phyloP scores from a whole-genome alignment of 2,797 vertebrate species.

The Scomberomorus guttatus region DNA sequence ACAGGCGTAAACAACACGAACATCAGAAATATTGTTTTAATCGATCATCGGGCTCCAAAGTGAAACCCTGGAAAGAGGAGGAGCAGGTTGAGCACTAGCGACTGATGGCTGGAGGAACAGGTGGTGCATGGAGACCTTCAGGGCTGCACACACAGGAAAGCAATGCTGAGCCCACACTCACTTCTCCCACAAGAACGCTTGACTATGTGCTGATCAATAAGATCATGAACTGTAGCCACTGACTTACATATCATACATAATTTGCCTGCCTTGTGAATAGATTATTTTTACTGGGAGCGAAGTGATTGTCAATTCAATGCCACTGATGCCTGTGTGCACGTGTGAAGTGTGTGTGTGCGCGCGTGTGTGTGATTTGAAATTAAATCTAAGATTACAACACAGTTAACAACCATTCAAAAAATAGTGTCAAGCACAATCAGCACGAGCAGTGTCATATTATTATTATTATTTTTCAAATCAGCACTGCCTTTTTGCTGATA shows the following conservation, averaged over 20 bases:
- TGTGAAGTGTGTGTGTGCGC: slow-evolving; percentile 7
- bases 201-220: slow-evolving; percentile 65
- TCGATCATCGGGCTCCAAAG: slow-evolving; percentile 69
- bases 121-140: slow-evolving; percentile 70
- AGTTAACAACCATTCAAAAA: slow-evolving; percentile 17
- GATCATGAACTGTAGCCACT: slow-evolving; percentile 70
- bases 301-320: slow-evolving; percentile 35
- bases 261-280: slow-evolving; percentile 47
- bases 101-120: slow-evolving; percentile 74
- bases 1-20: slow-evolving; percentile 80
- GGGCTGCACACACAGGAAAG: slow-evolving; percentile 57
- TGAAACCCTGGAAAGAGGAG: slow-evolving; percentile 33
- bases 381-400: neutral
- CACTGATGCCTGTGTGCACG: neutral
- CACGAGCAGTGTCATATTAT: neutral
- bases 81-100: slow-evolving; percentile 48
- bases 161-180: slow-evolving; percentile 53
- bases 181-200: slow-evolving; percentile 53
- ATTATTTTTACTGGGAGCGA: slow-evolving; percentile 35
- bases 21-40: slow-evolving; percentile 82
- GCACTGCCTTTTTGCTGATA: slow-evolving; percentile 11
- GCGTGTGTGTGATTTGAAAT: slow-evolving; percentile 21
- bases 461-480: neutral
- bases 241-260: slow-evolving; percentile 68
- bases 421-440: slow-evolving; percentile 1